A percentile compares a stretch with the other conserved stretches of the same genome.
Conservation (phyloP, 2,113 vertebrate genomes). For the Sphyrna mokarran region DNA sequence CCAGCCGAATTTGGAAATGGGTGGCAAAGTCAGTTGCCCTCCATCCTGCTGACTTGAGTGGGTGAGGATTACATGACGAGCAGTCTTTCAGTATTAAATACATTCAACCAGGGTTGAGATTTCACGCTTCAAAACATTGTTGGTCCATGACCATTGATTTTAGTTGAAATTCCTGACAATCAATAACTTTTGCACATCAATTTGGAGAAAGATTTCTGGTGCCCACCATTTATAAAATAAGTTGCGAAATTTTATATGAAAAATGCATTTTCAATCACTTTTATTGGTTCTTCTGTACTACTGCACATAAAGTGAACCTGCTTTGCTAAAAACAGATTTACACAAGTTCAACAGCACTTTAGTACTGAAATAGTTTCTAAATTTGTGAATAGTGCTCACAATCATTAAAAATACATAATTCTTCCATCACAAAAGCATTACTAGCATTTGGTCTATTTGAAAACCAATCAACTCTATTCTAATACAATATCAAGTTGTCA, state of each 20-base stretch:
- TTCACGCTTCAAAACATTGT: not conserved
- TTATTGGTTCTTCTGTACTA: not conserved
- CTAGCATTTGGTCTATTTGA: not conserved
- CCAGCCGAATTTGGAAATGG: not conserved
- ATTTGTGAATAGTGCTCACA: not conserved
- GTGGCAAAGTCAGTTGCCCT: not conserved
- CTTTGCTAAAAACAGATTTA: not conserved
- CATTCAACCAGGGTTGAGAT: not conserved
- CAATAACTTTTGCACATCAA: not conserved
- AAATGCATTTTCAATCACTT: not conserved
- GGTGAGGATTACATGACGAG: not conserved
- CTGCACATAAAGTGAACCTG: not conserved
- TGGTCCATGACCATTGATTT: not conserved
- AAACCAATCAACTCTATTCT: not conserved
- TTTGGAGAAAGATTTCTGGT: not conserved
- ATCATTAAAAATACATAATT: not conserved
- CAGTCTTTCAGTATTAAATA: not conserved
- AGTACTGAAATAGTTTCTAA: not conserved
- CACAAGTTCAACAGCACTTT: conserved; percentile 17
- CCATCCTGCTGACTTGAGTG: not conserved
- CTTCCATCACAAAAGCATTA: not conserved
- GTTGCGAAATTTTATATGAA: not conserved
- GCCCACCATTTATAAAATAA: not conserved
- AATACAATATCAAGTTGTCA: not conserved
- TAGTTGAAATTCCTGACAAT: not conserved